Conservation (phyloP, 64 coral and sea anemone genomes). For the Anthopleura sola region DNA sequence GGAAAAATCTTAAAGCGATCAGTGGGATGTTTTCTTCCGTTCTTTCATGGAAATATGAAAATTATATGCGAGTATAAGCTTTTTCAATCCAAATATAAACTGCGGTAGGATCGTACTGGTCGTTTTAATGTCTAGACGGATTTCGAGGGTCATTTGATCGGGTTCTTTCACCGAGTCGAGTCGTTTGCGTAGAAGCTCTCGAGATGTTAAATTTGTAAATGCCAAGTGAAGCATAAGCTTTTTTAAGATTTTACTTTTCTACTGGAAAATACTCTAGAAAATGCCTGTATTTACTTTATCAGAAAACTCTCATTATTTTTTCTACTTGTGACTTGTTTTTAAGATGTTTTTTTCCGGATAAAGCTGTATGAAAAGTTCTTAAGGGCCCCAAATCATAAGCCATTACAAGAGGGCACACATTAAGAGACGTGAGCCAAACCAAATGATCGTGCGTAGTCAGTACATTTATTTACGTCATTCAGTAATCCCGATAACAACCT, state of each 20-base stretch:
- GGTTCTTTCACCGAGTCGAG: neutral
- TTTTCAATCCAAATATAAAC: neutral
- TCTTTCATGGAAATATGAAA: neutral
- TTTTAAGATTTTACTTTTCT: neutral
- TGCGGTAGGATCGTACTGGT: neutral
- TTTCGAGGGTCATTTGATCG: neutral
- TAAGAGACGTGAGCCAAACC: neutral
- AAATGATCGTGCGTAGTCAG: neutral
- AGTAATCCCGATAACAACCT: neutral
- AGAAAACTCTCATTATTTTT: neutral
- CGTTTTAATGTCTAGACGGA: neutral
- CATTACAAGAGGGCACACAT: neutral
- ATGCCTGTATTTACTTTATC: neutral
- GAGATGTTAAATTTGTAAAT: neutral
- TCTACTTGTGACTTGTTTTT: neutral
- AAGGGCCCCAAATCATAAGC: neutral
- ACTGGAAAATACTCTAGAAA: neutral
- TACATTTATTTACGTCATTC: neutral
- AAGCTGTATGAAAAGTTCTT: too few species aligned
- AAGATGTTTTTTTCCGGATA: neutral
- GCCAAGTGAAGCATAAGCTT: neutral
- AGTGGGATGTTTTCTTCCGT: too few species aligned
- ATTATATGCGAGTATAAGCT: neutral
- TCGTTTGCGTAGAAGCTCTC: neutral
- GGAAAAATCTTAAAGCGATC: neutral